Percentiles rank a stretch among this genome's conserved stretches.
These are phyloP conservation scores for Oryctes rhinoceros DNA, from an alignment of 1,140 invertebrate genomes.

Conservation along the genomic window DNA sequence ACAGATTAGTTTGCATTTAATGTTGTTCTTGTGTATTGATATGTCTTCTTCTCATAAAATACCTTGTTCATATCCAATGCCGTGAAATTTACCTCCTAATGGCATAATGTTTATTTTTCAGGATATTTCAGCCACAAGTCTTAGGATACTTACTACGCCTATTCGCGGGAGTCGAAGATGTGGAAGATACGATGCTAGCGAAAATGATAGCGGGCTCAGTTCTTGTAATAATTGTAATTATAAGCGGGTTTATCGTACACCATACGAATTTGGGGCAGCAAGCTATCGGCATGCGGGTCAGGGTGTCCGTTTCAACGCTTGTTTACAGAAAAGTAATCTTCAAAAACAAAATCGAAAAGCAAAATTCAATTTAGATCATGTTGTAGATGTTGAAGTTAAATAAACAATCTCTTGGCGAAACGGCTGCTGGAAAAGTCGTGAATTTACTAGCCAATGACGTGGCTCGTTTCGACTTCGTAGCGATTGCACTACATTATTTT, in stretches of 20 bases:
- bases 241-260: slow-evolving; percentile 59
- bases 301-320: slow-evolving; percentile 68
- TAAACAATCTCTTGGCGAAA: slow-evolving; percentile 72
- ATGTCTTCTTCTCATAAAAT: no score
- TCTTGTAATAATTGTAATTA: slow-evolving; percentile 55
- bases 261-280: slow-evolving; percentile 59
- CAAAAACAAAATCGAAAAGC: slow-evolving; percentile 23
- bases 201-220: slow-evolving; percentile 26
- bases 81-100: neutral
- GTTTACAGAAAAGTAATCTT: slow-evolving; percentile 67
- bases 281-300: slow-evolving; percentile 62
- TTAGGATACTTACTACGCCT: slow-evolving; percentile 42
- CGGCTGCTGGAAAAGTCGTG: slow-evolving; percentile 82
- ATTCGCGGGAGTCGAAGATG: slow-evolving; percentile 52
- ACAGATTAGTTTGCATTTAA: no score
- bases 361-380: slow-evolving; percentile 39
- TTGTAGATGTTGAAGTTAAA: slow-evolving; percentile 69
- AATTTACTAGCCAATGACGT: slow-evolving; percentile 87
- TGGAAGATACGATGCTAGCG: neutral
- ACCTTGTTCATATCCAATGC: no score
- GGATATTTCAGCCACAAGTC: slow-evolving; percentile 32
- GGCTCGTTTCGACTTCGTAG: slow-evolving; percentile 69
- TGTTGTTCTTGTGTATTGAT: no score
- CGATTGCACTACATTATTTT: slow-evolving; percentile 70
- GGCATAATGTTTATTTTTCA: neutral